A percentile compares a stretch with the other conserved stretches of the same genome.
Evolutionary conservation across 1,140 invertebrate species (phyloP).

Genomic region (Harpegnathos saltator): DNA sequence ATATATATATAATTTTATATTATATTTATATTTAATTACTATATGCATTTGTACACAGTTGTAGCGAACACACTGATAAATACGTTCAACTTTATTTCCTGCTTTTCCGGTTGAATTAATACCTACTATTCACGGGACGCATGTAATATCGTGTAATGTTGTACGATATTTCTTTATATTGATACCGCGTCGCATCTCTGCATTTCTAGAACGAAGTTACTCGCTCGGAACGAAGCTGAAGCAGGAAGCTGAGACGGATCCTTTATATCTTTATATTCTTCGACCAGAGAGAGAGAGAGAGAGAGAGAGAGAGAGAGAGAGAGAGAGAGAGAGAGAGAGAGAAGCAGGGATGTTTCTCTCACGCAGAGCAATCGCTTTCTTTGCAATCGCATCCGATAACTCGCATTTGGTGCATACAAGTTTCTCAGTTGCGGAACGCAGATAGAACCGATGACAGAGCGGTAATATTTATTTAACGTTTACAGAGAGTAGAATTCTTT

Average conservation of each 20-base stretch:
- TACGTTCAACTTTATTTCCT: not conserved
- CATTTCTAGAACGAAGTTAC: not conserved
- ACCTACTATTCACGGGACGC: not conserved
- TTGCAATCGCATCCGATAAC: too few species aligned
- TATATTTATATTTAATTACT: not conserved
- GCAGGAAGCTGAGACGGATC: constrained; percentile 3
- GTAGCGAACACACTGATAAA: not conserved
- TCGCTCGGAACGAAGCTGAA: constrained; percentile 2
- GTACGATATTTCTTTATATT: constrained; percentile 1
- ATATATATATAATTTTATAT: too few species aligned
- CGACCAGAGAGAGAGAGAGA: too few species aligned
- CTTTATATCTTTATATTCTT: not conserved
- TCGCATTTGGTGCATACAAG: too few species aligned
- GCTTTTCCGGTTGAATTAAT: not conserved
- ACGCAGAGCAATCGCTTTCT: too few species aligned
- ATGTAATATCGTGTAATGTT: constrained; percentile 1
- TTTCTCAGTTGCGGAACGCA: too few species aligned
- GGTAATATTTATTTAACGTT: too few species aligned
- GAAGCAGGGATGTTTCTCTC: too few species aligned
- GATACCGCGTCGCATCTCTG: not conserved
- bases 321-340: too few species aligned
- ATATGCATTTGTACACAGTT: not conserved
- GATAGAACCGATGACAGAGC: too few species aligned
- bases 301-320: too few species aligned
- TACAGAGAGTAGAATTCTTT: too few species aligned